These are phyloP conservation scores for Propithecus deckenii DNA, from an alignment of 2,797 vertebrate species.

Conservation along the genomic window DNA sequence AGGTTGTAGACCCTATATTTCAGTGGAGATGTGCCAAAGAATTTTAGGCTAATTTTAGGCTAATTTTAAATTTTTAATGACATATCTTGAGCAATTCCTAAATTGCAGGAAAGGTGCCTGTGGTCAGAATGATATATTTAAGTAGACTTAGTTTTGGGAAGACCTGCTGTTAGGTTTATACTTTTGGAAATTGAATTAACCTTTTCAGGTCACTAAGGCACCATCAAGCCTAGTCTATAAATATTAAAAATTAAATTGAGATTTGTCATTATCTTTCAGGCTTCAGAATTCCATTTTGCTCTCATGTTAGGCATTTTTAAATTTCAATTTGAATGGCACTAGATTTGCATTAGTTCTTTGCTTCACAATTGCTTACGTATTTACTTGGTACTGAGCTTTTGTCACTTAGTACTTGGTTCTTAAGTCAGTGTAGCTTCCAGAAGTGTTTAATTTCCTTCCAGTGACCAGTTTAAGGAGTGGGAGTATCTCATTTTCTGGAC, in stretches of 20 bases:
- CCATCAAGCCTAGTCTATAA: neutral
- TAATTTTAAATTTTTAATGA: neutral
- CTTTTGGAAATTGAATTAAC: neutral
- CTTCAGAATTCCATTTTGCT: slow-evolving; percentile 27
- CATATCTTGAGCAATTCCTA: neutral
- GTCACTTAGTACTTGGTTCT: neutral
- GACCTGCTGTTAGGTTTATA: slow-evolving; percentile 12
- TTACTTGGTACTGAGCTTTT: neutral
- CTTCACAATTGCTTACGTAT: neutral
- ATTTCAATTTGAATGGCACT: neutral
- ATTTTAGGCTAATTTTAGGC: neutral
- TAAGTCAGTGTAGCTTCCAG: neutral
- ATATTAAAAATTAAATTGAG: slow-evolving; percentile 36
- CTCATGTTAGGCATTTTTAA: neutral
- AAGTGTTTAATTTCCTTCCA: slow-evolving; percentile 11
- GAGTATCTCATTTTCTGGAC: neutral
- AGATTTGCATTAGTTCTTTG: neutral
- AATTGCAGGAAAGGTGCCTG: neutral
- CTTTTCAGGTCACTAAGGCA: neutral
- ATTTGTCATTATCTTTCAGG: neutral
- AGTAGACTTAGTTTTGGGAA: slow-evolving; percentile 19
- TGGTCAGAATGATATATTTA: neutral
- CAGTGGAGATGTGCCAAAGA: neutral
- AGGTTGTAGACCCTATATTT: neutral
- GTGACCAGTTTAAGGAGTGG: neutral